phyloP scores from a whole-genome alignment of 2,797 vertebrate species.

The Acanthurus lineatus region DNA sequence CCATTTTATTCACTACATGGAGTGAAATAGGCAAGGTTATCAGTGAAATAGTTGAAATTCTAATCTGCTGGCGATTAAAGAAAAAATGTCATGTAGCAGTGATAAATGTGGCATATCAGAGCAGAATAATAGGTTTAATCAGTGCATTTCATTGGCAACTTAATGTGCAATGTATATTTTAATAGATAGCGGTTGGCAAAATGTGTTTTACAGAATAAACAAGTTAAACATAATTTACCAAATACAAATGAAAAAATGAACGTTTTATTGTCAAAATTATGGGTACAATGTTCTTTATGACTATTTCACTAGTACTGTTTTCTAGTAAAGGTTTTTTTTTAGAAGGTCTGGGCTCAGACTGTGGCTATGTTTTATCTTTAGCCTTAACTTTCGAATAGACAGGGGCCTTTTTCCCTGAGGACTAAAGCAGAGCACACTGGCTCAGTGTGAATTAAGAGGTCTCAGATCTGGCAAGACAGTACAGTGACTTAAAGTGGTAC shows the following conservation, averaged over 20 bases:
- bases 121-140: background rate
- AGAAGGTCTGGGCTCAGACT: conserved; percentile 11
- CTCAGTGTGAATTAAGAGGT: conserved; percentile 21
- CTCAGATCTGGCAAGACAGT: conserved; percentile 13
- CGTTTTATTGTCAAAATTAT: background rate
- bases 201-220: background rate
- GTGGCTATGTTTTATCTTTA: conserved; percentile 26
- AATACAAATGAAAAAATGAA: background rate
- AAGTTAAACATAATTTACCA: background rate
- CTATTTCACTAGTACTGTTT: background rate
- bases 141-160: background rate
- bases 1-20: conserved; percentile 27
- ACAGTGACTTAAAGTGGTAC: conserved; percentile 6
- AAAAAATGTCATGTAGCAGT: background rate
- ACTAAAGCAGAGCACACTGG: background rate
- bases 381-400: conserved; percentile 26
- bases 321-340: background rate
- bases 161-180: background rate
- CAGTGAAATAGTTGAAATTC: conserved; percentile 6
- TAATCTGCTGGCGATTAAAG: conserved; percentile 17
- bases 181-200: background rate
- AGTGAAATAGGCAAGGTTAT: conserved; percentile 24
- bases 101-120: conserved; percentile 4
- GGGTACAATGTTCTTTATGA: background rate
- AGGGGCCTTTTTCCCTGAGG: conserved; percentile 10